phyloP scores from a whole-genome alignment of 2,797 vertebrate species.

The Coilia nasus region DNA sequence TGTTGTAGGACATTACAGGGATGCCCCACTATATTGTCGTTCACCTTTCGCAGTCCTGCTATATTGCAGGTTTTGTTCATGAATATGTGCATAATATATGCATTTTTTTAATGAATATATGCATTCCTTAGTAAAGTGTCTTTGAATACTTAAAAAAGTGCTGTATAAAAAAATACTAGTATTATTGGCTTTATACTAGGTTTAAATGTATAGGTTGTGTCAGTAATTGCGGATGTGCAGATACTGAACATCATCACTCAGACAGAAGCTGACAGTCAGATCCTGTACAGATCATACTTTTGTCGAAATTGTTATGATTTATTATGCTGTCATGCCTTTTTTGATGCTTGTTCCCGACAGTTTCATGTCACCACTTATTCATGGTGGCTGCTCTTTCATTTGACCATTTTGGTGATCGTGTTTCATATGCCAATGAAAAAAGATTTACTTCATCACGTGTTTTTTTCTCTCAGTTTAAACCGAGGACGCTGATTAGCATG shows the following conservation, averaged over 20 bases:
- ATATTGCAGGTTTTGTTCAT: no score
- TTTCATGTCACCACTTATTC: conserved; percentile 2
- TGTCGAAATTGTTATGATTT: not conserved
- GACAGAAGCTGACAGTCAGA: not conserved
- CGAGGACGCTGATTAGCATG: not conserved
- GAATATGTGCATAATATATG: no score
- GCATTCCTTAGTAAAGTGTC: no score
- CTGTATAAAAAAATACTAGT: not conserved
- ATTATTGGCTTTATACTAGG: not conserved
- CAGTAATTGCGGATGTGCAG: not conserved
- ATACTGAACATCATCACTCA: not conserved
- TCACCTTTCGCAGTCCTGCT: no score
- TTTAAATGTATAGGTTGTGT: not conserved
- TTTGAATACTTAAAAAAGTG: no score
- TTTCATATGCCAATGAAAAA: not conserved
- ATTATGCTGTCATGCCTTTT: not conserved
- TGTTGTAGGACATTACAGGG: no score
- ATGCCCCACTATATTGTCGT: no score
- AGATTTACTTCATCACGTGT: not conserved
- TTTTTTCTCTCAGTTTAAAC: not conserved
- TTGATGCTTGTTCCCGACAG: not conserved
- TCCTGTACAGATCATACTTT: not conserved
- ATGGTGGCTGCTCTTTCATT: not conserved
- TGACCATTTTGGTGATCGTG: not conserved
- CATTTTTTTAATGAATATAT: no score